Evolutionary conservation across 92 coral and sea anemone species (phyloP), one percentile per base, ranked within the genome.

Genomic region (Palythoa grandis): DNA sequence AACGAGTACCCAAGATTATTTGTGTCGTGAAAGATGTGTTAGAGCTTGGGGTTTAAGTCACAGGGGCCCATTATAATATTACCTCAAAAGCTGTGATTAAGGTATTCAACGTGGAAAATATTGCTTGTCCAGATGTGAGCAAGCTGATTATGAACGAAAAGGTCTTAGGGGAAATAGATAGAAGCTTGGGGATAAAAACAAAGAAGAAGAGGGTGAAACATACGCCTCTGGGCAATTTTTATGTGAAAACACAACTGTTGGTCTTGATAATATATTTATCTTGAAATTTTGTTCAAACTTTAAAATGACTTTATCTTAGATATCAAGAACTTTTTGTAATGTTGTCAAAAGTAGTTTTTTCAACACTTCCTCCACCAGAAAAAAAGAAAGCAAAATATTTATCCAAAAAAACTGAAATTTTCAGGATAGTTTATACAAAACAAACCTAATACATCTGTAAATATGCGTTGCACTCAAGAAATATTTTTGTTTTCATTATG

Each of bases 21-120:
- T 84, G 75, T 85, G 88, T 85, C 70, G 67, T 48, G 19, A 70
- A 70, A 2, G 82, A 85, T 37, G 82, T 85, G 61, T 35, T 85
- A 82, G 82, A 85, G 61, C 88, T 85, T 17, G 82, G 82, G 12
- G 73, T 85, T 38, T 67, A 74, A n/a, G 82, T 74, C 56, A 82
- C 86, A 12, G 86, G 69, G 67, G 87, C 77, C 37, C 86, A 83
- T 75, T 67, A 70, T 22, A 83, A 72, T 38, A 72, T 40, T 72
- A 53, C 54, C 9, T 40, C 56, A 43, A 72, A 40, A 72, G 77
- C 77, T 38, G 56, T 72, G 39, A 39, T 72, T 39, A 43, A 72
- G 77, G 53, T 72, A 38, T 37, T 72, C 15, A 72, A 72, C 77
- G 54, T 72, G 29, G 52, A 39, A 72, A 72, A 40, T 72, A 72